Conservation (phyloP, 2,113 vertebrate genomes). For the Picathartes gymnocephalus region DNA sequence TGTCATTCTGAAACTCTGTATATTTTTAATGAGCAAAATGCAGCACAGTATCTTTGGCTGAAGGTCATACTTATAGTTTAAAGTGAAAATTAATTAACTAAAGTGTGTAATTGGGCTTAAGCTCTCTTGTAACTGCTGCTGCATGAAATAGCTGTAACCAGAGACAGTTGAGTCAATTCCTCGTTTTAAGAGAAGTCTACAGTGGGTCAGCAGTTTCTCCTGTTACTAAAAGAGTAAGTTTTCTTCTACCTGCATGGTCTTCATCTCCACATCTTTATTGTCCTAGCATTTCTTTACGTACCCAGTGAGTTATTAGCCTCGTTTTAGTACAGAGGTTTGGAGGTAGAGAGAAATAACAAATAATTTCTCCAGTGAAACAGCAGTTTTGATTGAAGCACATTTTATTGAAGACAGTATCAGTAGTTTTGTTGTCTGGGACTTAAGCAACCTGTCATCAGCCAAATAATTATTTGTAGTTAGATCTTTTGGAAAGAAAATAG, state of each 20-base stretch:
- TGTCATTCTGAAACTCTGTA: background rate
- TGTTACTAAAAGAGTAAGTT: background rate
- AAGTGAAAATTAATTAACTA: background rate
- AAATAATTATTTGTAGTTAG: background rate
- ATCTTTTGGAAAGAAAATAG: background rate
- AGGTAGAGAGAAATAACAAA: background rate
- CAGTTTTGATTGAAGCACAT: background rate
- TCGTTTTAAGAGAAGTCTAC: background rate
- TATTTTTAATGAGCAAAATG: background rate
- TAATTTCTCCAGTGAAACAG: background rate
- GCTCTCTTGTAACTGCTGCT: background rate
- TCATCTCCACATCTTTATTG: background rate
- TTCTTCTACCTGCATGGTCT: background rate
- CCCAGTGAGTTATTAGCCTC: background rate
- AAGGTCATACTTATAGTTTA: background rate
- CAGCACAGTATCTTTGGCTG: background rate
- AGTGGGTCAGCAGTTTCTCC: background rate
- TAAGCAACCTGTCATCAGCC: background rate
- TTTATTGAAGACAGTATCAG: background rate
- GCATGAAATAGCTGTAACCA: background rate
- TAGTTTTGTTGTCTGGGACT: background rate
- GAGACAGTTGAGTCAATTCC: background rate
- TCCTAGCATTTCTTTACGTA: background rate
- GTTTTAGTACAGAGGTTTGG: background rate
- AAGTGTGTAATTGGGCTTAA: background rate